phyloP scores from a whole-genome alignment of 2,113 vertebrate genomes.

The Siniperca chuatsi region DNA sequence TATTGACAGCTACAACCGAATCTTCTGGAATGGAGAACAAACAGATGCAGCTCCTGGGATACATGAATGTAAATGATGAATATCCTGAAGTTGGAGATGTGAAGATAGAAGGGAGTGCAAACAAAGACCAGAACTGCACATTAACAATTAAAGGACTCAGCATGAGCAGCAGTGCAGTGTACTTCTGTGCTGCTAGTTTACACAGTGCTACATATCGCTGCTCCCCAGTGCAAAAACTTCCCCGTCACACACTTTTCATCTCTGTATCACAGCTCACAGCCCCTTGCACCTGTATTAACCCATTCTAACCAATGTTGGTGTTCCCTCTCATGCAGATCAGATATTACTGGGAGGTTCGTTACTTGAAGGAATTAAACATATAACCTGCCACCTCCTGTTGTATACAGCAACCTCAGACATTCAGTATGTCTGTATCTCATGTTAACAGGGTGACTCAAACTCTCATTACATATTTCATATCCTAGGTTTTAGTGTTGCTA shows the following conservation, averaged over 20 bases:
- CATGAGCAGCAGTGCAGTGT: conserved; percentile 36
- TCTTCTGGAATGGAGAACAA: conserved; percentile 38
- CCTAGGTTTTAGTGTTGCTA: too few relatives aligned
- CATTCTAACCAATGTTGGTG: neutral
- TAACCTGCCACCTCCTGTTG: neutral
- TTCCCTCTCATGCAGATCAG: neutral
- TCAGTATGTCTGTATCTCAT: neutral
- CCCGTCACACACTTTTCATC: neutral
- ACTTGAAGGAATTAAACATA: neutral
- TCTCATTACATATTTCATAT: too few relatives aligned
- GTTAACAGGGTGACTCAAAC: too few relatives aligned
- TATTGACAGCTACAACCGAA: neutral
- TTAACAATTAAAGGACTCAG: conserved; percentile 11
- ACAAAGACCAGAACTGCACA: neutral
- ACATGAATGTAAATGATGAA: fast-evolving
- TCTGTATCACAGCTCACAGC: neutral
- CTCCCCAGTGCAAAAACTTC: conserved; percentile 28
- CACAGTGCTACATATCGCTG: conserved; percentile 36
- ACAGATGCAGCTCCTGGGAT: conserved; percentile 7
- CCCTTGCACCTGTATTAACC: conserved; percentile 19
- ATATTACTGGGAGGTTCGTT: conserved; percentile 27
- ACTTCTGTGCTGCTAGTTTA: conserved; percentile 57
- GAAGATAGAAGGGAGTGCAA: neutral
- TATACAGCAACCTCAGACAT: conserved; percentile 14
- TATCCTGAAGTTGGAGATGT: neutral